Percentiles rank a stretch among this genome's conserved stretches.
These are phyloP conservation scores for Phallusia fumigata DNA, from an alignment of 23 tunicate species.

Conservation along the genomic window DNA sequence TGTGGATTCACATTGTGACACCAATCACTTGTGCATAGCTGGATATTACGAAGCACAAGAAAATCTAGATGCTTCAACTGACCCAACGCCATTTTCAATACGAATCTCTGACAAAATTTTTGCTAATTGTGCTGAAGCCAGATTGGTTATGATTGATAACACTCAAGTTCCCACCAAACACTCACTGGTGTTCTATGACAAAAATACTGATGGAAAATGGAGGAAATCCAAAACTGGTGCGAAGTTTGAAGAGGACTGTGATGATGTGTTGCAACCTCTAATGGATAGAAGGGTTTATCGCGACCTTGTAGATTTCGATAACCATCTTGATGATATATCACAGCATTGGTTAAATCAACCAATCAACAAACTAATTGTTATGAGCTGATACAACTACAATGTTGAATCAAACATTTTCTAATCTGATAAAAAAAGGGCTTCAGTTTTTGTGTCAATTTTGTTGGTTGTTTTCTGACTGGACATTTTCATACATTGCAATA, in stretches of 20 bases:
- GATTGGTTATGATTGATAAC: conserved; percentile 67
- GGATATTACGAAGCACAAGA: conserved; percentile 92
- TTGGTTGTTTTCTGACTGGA: too few relatives aligned
- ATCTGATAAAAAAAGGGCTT: too few relatives aligned
- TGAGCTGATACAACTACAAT: neutral
- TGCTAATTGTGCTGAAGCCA: conserved; percentile 30
- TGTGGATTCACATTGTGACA: conserved; percentile 71
- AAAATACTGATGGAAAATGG: conserved; percentile 51
- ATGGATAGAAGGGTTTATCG: conserved; percentile 57
- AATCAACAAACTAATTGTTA: conserved; percentile 56
- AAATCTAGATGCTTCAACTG: conserved; percentile 25
- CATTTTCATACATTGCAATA: too few relatives aligned
- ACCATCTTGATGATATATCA: conserved; percentile 87
- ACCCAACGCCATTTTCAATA: conserved; percentile 38
- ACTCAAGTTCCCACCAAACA: conserved; percentile 41
- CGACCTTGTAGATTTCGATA: conserved; percentile 85
- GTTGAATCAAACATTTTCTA: too few relatives aligned
- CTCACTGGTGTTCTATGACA: conserved; percentile 59
- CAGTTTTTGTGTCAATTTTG: too few relatives aligned
- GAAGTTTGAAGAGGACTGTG: conserved; percentile 35
- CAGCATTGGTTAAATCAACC: conserved; percentile 80
- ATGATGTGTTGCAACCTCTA: conserved; percentile 34
- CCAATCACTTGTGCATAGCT: conserved; percentile 63
- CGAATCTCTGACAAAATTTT: conserved; percentile 66
- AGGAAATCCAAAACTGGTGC: conserved; percentile 29